Conservation (phyloP, 2,888 invertebrate species). For the Pogonocherus hispidulus region DNA sequence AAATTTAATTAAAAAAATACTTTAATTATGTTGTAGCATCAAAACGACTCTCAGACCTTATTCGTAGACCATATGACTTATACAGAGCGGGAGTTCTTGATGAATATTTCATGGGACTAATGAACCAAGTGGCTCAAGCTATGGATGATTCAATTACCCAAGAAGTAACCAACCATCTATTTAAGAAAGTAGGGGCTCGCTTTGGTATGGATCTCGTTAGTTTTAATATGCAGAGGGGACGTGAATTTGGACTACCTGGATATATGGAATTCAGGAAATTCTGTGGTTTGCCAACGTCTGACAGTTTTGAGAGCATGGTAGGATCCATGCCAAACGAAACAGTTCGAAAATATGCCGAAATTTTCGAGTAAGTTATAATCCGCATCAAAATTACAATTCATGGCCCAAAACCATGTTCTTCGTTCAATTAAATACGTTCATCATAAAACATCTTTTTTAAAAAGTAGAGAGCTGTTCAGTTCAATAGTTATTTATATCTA, state of each 20-base stretch:
- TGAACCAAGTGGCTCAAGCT: slow-evolving; percentile 95
- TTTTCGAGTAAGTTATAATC: slow-evolving; percentile 78
- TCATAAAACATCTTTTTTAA: no score
- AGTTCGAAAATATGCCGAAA: slow-evolving; percentile 83
- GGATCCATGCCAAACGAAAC: slow-evolving; percentile 93
- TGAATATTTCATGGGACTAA: slow-evolving; percentile 92
- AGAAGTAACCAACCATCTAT: slow-evolving; percentile 92
- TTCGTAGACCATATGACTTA: slow-evolving; percentile 89
- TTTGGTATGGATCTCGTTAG: slow-evolving; percentile 93
- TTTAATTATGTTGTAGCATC: slow-evolving; percentile 77
- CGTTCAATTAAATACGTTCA: no score
- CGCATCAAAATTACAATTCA: no score
- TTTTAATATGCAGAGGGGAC: slow-evolving; percentile 93
- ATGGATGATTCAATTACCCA: slow-evolving; percentile 95
- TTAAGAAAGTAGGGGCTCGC: slow-evolving; percentile 81
- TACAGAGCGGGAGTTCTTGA: slow-evolving; percentile 92
- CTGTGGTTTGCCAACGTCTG: slow-evolving; percentile 86
- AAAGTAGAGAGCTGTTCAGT: no score
- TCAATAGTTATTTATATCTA: no score
- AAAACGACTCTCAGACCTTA: slow-evolving; percentile 88
- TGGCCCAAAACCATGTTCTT: no score
- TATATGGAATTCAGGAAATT: slow-evolving; percentile 95
- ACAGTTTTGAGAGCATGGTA: slow-evolving; percentile 84
- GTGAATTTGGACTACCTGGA: slow-evolving; percentile 92
- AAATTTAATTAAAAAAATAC: not conserved